phyloP scores from a whole-genome alignment of 2,797 vertebrate species.

The Garrulus glandarius region DNA sequence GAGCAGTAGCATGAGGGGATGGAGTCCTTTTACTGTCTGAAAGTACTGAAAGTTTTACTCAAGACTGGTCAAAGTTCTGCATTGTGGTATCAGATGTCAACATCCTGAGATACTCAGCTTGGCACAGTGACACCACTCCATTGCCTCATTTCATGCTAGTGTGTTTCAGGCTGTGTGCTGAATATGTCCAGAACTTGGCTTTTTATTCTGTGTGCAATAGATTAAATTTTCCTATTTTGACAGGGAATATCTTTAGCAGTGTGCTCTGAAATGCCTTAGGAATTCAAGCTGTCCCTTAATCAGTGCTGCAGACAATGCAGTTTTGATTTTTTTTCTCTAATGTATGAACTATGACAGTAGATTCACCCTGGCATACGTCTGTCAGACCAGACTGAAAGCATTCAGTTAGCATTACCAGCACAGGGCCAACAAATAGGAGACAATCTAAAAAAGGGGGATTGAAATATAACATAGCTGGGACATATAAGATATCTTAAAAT shows the following conservation, averaged over 20 bases:
- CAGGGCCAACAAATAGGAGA: not conserved
- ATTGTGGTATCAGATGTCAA: not conserved
- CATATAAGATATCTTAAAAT: constrained; percentile 9
- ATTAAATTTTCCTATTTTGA: constrained; percentile 7
- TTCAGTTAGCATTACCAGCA: constrained; percentile 12
- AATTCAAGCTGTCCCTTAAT: constrained; percentile 47
- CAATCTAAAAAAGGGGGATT: not conserved
- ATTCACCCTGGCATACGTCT: constrained; percentile 19
- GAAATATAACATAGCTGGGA: constrained; percentile 9
- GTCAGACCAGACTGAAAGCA: constrained; percentile 6
- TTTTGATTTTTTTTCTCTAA: constrained; percentile 20
- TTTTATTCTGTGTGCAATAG: not conserved
- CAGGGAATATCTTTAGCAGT: not conserved
- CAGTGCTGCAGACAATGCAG: not conserved
- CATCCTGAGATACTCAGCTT: not conserved
- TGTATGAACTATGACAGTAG: not conserved
- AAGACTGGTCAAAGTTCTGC: not conserved
- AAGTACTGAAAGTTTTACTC: not conserved
- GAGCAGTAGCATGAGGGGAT: not conserved
- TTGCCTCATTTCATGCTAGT: not conserved
- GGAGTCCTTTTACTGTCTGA: not conserved
- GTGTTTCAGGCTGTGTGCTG: not conserved
- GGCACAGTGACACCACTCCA: not conserved
- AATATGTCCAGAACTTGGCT: not conserved
- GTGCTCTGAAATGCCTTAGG: constrained; percentile 1